phyloP scores from a whole-genome alignment of 92 coral and sea anemone species.

The Epizoanthus stellaris region DNA sequence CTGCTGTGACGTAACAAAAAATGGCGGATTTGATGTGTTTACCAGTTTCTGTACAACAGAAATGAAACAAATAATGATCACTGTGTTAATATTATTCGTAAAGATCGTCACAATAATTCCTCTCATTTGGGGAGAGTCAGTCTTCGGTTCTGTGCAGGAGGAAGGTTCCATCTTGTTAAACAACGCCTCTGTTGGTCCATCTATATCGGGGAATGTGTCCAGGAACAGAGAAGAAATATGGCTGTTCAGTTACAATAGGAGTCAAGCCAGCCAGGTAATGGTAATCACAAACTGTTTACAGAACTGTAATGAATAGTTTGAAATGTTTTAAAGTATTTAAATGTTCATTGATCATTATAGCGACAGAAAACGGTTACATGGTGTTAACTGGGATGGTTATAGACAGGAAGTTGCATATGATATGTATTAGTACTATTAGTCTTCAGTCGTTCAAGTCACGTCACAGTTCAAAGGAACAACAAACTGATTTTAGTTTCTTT shows the following conservation, averaged over 20 bases:
- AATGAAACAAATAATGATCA: neutral
- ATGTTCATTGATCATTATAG: no score
- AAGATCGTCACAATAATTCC: neutral
- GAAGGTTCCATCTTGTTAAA: slow-evolving; percentile 53
- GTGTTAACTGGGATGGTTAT: neutral
- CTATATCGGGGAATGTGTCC: slow-evolving; percentile 69
- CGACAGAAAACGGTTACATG: neutral
- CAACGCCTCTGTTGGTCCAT: slow-evolving; percentile 63
- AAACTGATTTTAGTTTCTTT: no score
- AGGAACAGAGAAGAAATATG: slow-evolving; percentile 78
- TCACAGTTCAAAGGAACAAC: no score
- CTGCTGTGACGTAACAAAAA: neutral
- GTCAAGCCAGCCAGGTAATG: slow-evolving; percentile 47
- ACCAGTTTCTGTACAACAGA: neutral
- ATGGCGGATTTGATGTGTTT: neutral
- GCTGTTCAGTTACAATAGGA: slow-evolving; percentile 67
- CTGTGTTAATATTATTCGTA: neutral
- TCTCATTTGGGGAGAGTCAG: neutral
- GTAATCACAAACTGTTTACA: neutral
- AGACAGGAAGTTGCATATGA: no score
- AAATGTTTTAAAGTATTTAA: neutral
- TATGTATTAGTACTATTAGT: no score
- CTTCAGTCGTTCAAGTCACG: no score
- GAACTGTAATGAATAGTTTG: neutral
- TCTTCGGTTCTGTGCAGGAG: neutral